Evolutionary conservation across 1,140 invertebrate species (phyloP).

Genomic region (Drosophila leontia): DNA sequence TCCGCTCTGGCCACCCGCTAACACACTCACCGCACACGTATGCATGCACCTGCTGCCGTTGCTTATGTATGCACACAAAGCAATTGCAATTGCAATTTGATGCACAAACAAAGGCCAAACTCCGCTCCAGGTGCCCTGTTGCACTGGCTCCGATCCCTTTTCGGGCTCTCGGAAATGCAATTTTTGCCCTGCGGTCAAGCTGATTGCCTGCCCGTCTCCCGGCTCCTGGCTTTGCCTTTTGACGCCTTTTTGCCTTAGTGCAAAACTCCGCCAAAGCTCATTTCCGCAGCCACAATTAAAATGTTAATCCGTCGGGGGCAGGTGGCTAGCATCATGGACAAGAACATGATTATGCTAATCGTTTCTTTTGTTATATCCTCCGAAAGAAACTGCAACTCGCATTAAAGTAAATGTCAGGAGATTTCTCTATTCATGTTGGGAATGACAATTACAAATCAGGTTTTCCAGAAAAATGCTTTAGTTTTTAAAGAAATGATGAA

Average conservation of each 20-base stretch:
- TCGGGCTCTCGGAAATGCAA: conserved; percentile 38
- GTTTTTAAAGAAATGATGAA: not conserved
- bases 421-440: not conserved
- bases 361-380: conserved; percentile 20
- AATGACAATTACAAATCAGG: not conserved
- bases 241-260: conserved; percentile 6
- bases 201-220: conserved; percentile 29
- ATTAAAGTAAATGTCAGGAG: not conserved
- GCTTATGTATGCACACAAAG: conserved; percentile 62
- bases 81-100: conserved; percentile 77
- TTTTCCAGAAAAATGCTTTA: not conserved
- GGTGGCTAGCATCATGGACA: conserved; percentile 21
- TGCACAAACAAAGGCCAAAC: conserved; percentile 74
- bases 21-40: conserved; percentile 19
- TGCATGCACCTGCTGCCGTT: conserved; percentile 15
- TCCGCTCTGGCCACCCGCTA: conserved; percentile 49
- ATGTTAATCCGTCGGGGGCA: conserved; percentile 59
- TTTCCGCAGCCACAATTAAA: conserved; percentile 74
- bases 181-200: conserved; percentile 40
- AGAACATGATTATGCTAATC: conserved; percentile 40
- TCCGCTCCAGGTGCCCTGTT: conserved; percentile 15
- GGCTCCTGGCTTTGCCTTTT: conserved; percentile 14
- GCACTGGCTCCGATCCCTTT: conserved; percentile 8
- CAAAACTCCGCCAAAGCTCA: conserved; percentile 50
- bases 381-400: not conserved